These are phyloP conservation scores for Prionailurus viverrinus DNA, from an alignment of 2,113 vertebrate genomes.

Conservation along the genomic window DNA sequence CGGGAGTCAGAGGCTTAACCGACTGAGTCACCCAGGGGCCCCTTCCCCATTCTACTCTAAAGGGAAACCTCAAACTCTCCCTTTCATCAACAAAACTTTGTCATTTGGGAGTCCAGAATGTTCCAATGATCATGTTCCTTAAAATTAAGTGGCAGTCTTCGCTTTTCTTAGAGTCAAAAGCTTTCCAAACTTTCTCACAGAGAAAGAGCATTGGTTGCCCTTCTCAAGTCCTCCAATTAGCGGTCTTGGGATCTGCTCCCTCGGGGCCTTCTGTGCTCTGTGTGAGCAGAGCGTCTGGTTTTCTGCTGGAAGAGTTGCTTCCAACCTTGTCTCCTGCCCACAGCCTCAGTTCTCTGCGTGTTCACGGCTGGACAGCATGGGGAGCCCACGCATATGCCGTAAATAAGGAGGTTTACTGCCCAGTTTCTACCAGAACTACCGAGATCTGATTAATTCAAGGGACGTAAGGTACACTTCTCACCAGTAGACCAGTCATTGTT, in stretches of 20 bases:
- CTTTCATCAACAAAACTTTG: neutral
- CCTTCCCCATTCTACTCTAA: neutral
- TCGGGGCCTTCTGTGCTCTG: neutral
- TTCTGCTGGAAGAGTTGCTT: neutral
- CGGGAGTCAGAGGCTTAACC: too few relatives aligned
- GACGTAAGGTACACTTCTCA: neutral
- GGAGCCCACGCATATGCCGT: neutral
- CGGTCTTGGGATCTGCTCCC: neutral
- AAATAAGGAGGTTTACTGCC: neutral
- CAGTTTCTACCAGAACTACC: neutral
- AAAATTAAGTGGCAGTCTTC: neutral
- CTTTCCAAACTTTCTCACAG: neutral
- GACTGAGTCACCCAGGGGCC: neutral
- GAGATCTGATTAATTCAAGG: neutral
- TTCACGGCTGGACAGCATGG: too few relatives aligned
- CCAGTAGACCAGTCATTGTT: neutral
- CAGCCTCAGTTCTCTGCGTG: accelerated
- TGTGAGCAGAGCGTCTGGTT: accelerated
- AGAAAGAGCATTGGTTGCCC: neutral
- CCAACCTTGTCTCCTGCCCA: neutral
- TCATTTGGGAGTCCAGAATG: neutral
- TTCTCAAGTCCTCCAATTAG: accelerated
- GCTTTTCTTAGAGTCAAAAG: neutral
- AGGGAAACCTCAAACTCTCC: conserved; percentile 19
- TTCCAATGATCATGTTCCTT: neutral